A percentile compares a stretch with the other conserved stretches of the same genome.
Conservation (phyloP, 2,888 invertebrate species). For the Rhimphoctona megacephalus region DNA sequence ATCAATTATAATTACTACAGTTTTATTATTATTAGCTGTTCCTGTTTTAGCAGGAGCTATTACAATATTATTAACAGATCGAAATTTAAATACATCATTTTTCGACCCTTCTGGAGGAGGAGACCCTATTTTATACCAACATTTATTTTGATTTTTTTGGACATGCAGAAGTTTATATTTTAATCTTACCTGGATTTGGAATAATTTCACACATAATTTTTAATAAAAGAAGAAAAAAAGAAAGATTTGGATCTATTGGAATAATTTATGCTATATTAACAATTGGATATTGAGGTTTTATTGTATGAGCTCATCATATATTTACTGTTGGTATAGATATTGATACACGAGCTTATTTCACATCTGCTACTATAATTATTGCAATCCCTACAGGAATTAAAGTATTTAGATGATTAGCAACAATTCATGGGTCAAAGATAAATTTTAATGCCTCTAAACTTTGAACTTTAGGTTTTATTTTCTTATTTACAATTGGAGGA, state of each 20-base stretch:
- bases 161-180: slow-evolving; percentile 94
- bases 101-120: too few species aligned
- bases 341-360: too few species aligned
- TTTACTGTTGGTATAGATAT: slow-evolving; percentile 94
- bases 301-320: slow-evolving; percentile 95
- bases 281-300: too few species aligned
- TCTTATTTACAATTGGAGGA: too few species aligned
- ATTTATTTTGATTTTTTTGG: slow-evolving; percentile 97
- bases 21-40: slow-evolving; percentile 88
- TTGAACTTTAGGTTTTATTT: slow-evolving; percentile 91
- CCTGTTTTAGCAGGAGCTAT: too few species aligned
- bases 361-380: too few species aligned
- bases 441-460: slow-evolving; percentile 87
- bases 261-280: slow-evolving; percentile 96
- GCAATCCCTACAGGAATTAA: too few species aligned
- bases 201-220: slow-evolving; percentile 92
- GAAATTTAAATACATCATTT: too few species aligned
- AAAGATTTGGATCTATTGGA: too few species aligned
- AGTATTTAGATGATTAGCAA: slow-evolving; percentile 92
- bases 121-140: too few species aligned
- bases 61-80: too few species aligned
- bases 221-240: slow-evolving; percentile 91
- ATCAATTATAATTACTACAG: slow-evolving; percentile 89
- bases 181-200: slow-evolving; percentile 94
- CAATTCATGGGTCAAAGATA: slow-evolving; percentile 88